Conservation (phyloP, 2,888 invertebrate genomes). For the Acleris sparsana region DNA sequence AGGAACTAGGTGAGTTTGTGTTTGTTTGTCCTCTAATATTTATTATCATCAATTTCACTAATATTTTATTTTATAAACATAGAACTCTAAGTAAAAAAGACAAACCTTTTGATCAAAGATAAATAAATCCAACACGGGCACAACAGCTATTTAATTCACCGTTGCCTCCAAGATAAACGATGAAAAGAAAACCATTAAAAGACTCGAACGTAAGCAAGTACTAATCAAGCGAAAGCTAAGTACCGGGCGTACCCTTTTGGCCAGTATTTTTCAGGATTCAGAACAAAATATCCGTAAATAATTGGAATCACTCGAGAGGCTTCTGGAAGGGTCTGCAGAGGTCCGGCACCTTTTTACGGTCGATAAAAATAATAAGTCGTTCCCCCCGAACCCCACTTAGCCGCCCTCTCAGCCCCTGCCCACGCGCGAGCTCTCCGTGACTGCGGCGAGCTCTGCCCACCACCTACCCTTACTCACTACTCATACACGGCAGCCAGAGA, state of each 20-base stretch:
- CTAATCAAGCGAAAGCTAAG: constrained; percentile 60
- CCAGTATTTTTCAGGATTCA: constrained; percentile 72
- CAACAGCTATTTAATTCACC: constrained; percentile 32
- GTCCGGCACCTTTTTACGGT: constrained; percentile 79
- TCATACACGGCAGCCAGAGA: not conserved
- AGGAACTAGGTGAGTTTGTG: too few relatives aligned
- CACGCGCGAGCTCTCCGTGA: constrained; percentile 40
- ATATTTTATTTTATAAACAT: not conserved
- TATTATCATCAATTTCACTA: too few relatives aligned
- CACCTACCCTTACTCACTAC: constrained; percentile 36
- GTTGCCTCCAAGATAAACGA: constrained; percentile 34
- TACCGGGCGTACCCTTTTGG: constrained; percentile 56
- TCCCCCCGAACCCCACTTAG: constrained; percentile 47
- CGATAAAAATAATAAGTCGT: constrained; percentile 80
- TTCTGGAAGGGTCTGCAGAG: constrained; percentile 68
- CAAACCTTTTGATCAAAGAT: constrained; percentile 1
- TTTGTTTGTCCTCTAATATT: too few relatives aligned
- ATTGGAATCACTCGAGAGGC: constrained; percentile 71
- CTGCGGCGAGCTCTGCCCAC: constrained; percentile 63
- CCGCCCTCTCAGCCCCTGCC: constrained; percentile 24
- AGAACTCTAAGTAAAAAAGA: not conserved
- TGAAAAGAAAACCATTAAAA: constrained; percentile 39
- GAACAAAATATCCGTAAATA: constrained; percentile 77
- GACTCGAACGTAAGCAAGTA: constrained; percentile 47
- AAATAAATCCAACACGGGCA: constrained; percentile 24